phyloP scores from a whole-genome alignment of 2,797 vertebrate species.

The Megalops cyprinoides region DNA sequence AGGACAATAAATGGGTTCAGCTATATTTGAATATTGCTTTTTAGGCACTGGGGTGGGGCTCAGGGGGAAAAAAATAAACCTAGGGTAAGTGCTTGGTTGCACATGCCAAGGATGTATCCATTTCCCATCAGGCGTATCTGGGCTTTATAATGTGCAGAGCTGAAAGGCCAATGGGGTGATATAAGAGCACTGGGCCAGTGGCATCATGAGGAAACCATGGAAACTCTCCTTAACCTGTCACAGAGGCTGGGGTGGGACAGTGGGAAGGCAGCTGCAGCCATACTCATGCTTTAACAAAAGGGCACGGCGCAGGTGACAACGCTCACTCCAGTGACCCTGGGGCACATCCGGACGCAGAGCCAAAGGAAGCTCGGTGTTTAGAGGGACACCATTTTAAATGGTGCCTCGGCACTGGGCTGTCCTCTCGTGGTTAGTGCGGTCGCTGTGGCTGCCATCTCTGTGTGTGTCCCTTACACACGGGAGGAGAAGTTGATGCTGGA shows the following conservation, averaged over 20 bases:
- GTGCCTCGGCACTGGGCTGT: too few relatives aligned
- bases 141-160: neutral
- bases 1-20: neutral
- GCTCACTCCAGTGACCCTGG: too few relatives aligned
- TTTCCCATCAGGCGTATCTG: neutral
- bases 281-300: too few relatives aligned
- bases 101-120: neutral
- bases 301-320: too few relatives aligned
- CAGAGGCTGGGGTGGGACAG: neutral
- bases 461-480: conserved; percentile 69
- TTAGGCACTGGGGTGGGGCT: neutral
- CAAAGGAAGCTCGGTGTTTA: neutral
- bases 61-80: neutral
- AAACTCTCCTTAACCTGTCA: too few relatives aligned
- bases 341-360: neutral
- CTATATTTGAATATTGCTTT: neutral
- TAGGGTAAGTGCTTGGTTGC: neutral
- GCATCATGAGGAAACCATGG: too few relatives aligned
- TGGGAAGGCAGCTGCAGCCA: conserved; percentile 25
- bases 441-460: too few relatives aligned
- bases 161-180: neutral
- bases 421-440: too few relatives aligned
- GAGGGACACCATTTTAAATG: neutral
- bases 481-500: conserved; percentile 77
- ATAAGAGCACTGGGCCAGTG: neutral